These are phyloP conservation scores for Chrysomallon squamiferum DNA, from an alignment of 1,140 invertebrate species.

Conservation along the genomic window DNA sequence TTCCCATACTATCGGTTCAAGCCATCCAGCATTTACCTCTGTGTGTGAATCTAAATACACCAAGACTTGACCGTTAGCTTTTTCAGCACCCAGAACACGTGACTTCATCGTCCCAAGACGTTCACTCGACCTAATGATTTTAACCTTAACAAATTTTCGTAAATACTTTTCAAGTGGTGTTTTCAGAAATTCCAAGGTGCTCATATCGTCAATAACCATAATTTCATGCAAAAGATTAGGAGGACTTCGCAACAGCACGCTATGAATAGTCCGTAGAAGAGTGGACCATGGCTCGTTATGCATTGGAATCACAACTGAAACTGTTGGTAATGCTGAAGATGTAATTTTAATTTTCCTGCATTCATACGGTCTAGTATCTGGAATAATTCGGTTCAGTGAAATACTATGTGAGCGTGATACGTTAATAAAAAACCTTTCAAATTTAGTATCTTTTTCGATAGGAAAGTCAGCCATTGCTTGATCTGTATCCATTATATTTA, in stretches of 20 bases:
- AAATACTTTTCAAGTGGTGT: conserved; percentile 90
- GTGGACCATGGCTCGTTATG: conserved; percentile 85
- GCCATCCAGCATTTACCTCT: conserved; percentile 93
- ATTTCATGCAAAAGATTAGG: conserved; percentile 83
- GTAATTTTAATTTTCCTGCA: conserved; percentile 82
- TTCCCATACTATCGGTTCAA: conserved; percentile 80
- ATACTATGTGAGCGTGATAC: neutral
- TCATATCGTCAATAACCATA: conserved; percentile 90
- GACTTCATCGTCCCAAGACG: conserved; percentile 90
- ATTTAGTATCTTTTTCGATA: too few relatives aligned
- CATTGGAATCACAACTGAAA: conserved; percentile 90
- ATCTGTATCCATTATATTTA: too few relatives aligned
- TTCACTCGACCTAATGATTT: conserved; percentile 73
- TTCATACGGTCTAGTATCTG: conserved; percentile 67
- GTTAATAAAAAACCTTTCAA: conserved; percentile 2
- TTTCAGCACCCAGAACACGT: conserved; percentile 80
- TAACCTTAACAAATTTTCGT: conserved; percentile 75
- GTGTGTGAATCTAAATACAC: conserved; percentile 97
- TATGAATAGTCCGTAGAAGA: conserved; percentile 84
- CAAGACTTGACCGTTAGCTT: conserved; percentile 86
- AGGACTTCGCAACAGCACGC: conserved; percentile 81
- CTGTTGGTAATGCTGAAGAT: conserved; percentile 78
- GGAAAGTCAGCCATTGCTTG: too few relatives aligned
- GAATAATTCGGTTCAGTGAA: conserved; percentile 1
- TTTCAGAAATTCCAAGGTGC: conserved; percentile 82